phyloP scores from a whole-genome alignment of 2,888 invertebrate genomes.

The Tortrix viridana region DNA sequence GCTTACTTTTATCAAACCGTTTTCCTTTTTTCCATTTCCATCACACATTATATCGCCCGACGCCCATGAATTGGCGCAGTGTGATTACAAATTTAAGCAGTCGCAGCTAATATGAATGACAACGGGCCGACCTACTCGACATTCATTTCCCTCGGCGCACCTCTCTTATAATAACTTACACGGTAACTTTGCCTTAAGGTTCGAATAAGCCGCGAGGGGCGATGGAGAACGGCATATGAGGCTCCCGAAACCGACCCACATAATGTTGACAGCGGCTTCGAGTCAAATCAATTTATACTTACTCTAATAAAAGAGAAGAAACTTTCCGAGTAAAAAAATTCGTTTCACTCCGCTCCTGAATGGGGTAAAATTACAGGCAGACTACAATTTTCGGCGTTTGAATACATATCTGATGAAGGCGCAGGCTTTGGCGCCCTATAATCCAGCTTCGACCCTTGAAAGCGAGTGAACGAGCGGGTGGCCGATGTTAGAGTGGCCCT shows the following conservation, averaged over 20 bases:
- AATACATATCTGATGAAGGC: conserved; percentile 82
- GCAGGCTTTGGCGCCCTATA: conserved; percentile 81
- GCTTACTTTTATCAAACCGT: conserved; percentile 44
- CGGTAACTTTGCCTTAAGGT: conserved; percentile 78
- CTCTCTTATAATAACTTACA: conserved; percentile 84
- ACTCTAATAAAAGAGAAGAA: conserved; percentile 38
- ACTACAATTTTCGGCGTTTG: conserved; percentile 72
- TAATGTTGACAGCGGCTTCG: conserved; percentile 24
- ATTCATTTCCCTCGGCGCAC: conserved; percentile 83
- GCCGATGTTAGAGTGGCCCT: conserved; percentile 83
- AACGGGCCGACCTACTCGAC: conserved; percentile 81
- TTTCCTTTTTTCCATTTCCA: conserved; percentile 58
- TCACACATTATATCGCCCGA: conserved; percentile 55
- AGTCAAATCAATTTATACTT: conserved; percentile 32
- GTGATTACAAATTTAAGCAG: conserved; percentile 82
- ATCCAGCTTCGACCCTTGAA: conserved; percentile 82
- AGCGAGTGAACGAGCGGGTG: conserved; percentile 81
- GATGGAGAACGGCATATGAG: conserved; percentile 49
- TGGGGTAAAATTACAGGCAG: conserved; percentile 67
- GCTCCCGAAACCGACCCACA: conserved; percentile 33
- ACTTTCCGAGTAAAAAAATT: conserved; percentile 50
- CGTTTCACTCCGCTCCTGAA: conserved; percentile 58
- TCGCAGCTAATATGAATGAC: conserved; percentile 83
- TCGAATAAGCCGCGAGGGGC: conserved; percentile 50
- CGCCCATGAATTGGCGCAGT: conserved; percentile 72